These are phyloP conservation scores for Volucella bombylans DNA, from an alignment of 2,888 invertebrate genomes.

Conservation along the genomic window DNA sequence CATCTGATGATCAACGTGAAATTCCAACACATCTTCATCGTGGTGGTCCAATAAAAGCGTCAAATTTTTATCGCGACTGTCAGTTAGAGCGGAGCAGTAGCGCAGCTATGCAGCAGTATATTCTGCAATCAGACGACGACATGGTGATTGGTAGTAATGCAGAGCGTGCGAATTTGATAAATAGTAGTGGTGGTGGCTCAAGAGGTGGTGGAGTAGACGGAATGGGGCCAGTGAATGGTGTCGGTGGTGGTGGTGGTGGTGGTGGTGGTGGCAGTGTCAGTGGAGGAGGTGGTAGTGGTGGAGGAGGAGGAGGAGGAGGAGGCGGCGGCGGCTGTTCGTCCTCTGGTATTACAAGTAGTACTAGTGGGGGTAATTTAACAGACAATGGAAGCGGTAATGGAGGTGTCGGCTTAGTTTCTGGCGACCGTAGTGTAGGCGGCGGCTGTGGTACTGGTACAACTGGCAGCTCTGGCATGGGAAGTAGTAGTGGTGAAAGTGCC, in stretches of 20 bases:
- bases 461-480: conserved; percentile 78
- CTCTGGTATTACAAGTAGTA: conserved; percentile 72
- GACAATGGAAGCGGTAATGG: conserved; percentile 65
- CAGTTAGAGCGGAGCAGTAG: conserved; percentile 75
- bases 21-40: conserved; percentile 72
- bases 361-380: conserved; percentile 74
- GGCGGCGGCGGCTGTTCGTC: conserved; percentile 68
- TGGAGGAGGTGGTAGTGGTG: conserved; percentile 19
- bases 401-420: conserved; percentile 48
- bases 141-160: conserved; percentile 79
- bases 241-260: conserved; percentile 27
- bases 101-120: conserved; percentile 69
- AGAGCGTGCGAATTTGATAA: conserved; percentile 80
- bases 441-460: conserved; percentile 66
- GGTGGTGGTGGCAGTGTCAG: conserved; percentile 48
- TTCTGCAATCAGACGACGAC: conserved; percentile 77
- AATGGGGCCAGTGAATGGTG: conserved; percentile 49
- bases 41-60: conserved; percentile 62
- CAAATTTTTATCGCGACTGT: conserved; percentile 66
- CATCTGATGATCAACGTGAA: conserved; percentile 72
- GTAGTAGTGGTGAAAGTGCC: conserved; percentile 84
- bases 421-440: conserved; percentile 74
- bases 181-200: conserved; percentile 71
- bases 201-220: conserved; percentile 62
- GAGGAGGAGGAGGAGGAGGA: conserved; percentile 22